Base-by-base conservation (phyloP, 53 echinoderm and acorn worm genomes). In the Henricia sp. region DNA sequence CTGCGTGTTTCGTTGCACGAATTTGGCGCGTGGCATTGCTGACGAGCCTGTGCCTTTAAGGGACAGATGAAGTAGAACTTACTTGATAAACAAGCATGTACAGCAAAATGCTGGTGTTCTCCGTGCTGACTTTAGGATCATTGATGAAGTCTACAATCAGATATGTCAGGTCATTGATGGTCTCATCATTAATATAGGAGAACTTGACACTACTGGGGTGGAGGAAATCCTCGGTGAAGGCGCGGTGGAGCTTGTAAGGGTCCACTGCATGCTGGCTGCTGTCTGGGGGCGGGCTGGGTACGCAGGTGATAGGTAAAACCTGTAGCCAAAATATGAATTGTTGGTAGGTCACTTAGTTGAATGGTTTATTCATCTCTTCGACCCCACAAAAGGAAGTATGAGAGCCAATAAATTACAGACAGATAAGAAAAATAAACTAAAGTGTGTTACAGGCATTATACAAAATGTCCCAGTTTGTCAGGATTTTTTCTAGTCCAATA, bases 121-220 rank as follows among this genome's bases (percentile, higher is more conserved):
- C 84, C 30, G 90, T 83, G 24, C 52, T 73, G n/a, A 68, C 63
- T 19, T 83, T 86, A 3, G 70, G 83, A 30, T 74, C 84, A 8
- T 88, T 84, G 41, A 92, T 67, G 54, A 77, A 89, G 50, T 86
- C 92, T 0, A 88, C 89, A 21, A 99, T 90, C 20, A 99, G 69
- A 58, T 92, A 94, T 0, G 92, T 88, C 69, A 99, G 71, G 35
- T 99, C 99, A 43, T 84, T 90, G 67, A 99, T 92, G 3, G 92
- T 90, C 62, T 99, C 99, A 23, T 99, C 99, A 68, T 94, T 94
- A 34, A 92, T 91, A 55, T 99, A 99, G 83, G 88, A 82, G 89
- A 94, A 99, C 44, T 90, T 92, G 54, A 99, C 94, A 10, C 86
- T 82, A 64, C 92, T 92, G 3, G 99, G 99, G 67, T 99, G 99